Evolutionary conservation across 64 coral and sea anemone genomes (phyloP).

Genomic region (Orbicella faveolata): DNA sequence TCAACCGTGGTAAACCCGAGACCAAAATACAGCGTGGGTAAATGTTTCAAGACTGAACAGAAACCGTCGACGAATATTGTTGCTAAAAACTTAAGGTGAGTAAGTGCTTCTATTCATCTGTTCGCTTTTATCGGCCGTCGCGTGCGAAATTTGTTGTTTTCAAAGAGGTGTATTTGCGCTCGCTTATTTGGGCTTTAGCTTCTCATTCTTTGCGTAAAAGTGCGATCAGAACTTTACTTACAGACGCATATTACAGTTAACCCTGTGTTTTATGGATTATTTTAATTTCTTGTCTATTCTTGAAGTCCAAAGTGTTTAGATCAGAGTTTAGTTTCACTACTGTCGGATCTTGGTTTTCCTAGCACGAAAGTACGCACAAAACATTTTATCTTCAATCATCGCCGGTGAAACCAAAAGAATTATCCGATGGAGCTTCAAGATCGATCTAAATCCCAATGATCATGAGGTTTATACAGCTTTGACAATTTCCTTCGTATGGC

Average conservation of each 20-base stretch:
- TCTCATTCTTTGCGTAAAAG: neutral
- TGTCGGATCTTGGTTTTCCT: no score
- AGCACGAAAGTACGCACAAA: no score
- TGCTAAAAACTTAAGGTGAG: neutral
- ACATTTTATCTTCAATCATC: no score
- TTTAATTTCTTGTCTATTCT: neutral
- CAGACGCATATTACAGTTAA: no score
- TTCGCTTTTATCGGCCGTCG: neutral
- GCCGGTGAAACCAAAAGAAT: no score
- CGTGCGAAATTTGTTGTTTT: neutral
- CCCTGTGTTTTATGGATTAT: no score
- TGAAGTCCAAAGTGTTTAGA: no score
- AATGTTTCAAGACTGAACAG: neutral
- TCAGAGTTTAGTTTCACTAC: no score
- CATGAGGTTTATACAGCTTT: no score
- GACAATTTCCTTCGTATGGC: no score
- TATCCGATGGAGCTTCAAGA: no score
- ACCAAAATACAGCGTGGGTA: neutral
- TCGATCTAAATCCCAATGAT: no score
- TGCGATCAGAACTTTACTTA: neutral
- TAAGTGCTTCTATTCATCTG: neutral
- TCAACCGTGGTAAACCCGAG: neutral
- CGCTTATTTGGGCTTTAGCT: neutral
- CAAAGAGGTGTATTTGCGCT: neutral
- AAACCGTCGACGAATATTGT: neutral